Base-by-base conservation (phyloP, 1,140 invertebrate genomes). In the Archivesica marissinica region DNA sequence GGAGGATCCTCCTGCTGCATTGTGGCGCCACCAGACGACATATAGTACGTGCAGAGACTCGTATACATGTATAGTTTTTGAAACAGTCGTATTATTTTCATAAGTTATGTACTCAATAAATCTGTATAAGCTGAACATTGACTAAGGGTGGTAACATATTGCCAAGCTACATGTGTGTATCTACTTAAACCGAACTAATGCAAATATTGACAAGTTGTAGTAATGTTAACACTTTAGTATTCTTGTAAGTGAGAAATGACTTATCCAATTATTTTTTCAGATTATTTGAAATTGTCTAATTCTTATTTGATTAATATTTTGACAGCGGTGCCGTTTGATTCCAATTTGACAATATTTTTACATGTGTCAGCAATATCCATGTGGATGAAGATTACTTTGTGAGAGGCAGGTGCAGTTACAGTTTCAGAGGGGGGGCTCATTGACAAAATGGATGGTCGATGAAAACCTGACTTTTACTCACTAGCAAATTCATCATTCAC, bases 261-360 rank as follows among this genome's bases (percentile, higher is more conserved):
- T 47, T 33, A 72, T 50, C 25, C 50, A 72, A 72, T 72, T 33
- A 50, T 72, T 47, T n/a, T 23, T 23, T 2, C 33, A n/a, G 25
- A 50, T 72, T 72, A 72, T 13, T 15, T 50, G 68, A 50, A 72
- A 50, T 17, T 72, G n/a, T 47, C 15, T 15, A 13, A 17, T 33
- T 50, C 11, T 30, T 33, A 47, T 72, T 47, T 47, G 41, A 47
- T 72, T 47, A 72, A 50, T 72, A 72, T 72, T 72, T 47, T 72
- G 4, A 50, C 39, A 72, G 68, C 68, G 68, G 68, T 47, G n/a
- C 39, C 68, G 11, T 72, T 72, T 72, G 68, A 72, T 33, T 17
- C 15, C n/a, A 30, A 47, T 50, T 72, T 72, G 41, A 25, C 41
- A 2, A 44, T 13, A 72, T 72, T 17, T 47, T 72, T 72, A n/a